Percentiles rank a stretch among this genome's conserved stretches.
phyloP scores from a whole-genome alignment of 2,797 vertebrate genomes.

The Danio albolineatus region DNA sequence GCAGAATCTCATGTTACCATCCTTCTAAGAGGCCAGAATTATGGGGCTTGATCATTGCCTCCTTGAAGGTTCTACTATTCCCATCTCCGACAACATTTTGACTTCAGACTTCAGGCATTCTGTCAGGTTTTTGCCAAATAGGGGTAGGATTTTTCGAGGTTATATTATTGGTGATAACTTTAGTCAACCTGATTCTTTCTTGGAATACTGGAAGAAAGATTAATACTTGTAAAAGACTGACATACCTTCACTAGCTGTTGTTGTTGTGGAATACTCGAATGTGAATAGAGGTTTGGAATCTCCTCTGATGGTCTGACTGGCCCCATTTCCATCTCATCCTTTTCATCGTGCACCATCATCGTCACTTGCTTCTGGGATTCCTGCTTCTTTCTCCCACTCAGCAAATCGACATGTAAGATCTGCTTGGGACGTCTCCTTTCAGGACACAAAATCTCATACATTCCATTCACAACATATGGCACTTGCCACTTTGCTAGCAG shows the following conservation, averaged over 20 bases:
- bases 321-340: neutral
- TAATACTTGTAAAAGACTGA: neutral
- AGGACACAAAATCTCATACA: neutral
- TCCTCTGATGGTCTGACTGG: neutral
- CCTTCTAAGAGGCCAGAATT: neutral
- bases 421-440: neutral
- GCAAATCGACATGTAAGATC: neutral
- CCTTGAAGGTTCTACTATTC: neutral
- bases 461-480: neutral
- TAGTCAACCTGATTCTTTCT: neutral
- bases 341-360: neutral
- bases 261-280: neutral
- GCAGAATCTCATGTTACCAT: neutral
- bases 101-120: neutral
- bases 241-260: neutral
- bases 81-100: neutral
- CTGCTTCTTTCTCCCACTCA: neutral
- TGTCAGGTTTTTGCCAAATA: neutral
- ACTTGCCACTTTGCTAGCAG: neutral
- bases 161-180: neutral
- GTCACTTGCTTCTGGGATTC: neutral
- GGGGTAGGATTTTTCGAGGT: neutral
- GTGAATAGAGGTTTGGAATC: neutral
- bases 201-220: neutral
- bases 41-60: conserved; percentile 7